phyloP scores from a whole-genome alignment of 2,113 vertebrate species.

The Grallaria varia region DNA sequence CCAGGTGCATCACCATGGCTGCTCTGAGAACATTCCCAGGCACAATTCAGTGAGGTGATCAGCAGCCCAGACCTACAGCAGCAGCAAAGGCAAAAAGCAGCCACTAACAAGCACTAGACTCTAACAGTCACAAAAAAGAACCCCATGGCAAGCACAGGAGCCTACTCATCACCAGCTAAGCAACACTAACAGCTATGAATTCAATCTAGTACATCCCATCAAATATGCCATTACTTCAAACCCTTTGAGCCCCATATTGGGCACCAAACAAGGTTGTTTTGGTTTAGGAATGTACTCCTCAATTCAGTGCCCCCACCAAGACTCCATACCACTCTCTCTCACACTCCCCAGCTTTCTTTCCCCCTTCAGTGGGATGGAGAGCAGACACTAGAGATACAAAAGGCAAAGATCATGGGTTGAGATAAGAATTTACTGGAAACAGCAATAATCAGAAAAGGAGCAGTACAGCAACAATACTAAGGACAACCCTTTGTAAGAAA shows the following conservation, averaged over 20 bases:
- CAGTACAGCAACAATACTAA: neutral
- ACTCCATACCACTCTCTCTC: neutral
- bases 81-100: neutral
- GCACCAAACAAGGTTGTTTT: neutral
- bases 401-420: rapidly evolving
- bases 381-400: neutral
- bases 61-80: neutral
- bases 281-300: neutral
- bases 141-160: neutral
- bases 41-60: neutral
- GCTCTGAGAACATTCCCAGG: neutral
- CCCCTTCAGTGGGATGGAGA: rapidly evolving
- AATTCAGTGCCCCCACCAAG: neutral
- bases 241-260: rapidly evolving
- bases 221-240: neutral
- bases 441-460: neutral
- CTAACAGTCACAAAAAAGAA: neutral
- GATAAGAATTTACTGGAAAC: neutral
- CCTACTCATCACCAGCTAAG: neutral
- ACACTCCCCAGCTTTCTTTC: neutral
- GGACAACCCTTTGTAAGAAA: neutral
- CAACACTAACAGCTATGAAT: neutral
- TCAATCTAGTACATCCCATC: neutral
- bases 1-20: neutral
- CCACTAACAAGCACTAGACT: neutral